phyloP scores from a whole-genome alignment of 2,888 invertebrate genomes.

The Neelides folsomi region DNA sequence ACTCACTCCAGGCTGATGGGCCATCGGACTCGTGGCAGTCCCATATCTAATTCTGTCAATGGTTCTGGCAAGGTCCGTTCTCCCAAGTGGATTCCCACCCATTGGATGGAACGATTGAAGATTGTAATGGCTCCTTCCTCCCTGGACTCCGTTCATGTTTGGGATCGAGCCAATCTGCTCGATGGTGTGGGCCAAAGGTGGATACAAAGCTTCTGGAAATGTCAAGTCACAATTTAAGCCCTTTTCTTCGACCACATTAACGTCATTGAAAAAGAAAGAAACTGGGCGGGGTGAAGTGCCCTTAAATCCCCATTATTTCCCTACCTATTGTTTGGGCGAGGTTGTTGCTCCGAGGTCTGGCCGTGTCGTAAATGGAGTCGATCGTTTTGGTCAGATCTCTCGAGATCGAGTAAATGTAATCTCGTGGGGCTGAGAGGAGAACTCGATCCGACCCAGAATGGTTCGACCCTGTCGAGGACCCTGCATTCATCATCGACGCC shows the following conservation, averaged over 20 bases:
- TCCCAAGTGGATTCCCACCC: conserved; percentile 20
- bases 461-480: conserved; percentile 33
- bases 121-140: conserved; percentile 28
- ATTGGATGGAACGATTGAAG: conserved; percentile 28
- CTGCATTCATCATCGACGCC: conserved; percentile 31
- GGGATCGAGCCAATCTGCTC: conserved; percentile 34
- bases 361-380: conserved; percentile 34
- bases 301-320: neutral
- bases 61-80: conserved; percentile 32
- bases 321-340: conserved; percentile 32
- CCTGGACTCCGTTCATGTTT: conserved; percentile 31
- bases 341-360: conserved; percentile 32
- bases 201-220: conserved; percentile 28
- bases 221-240: neutral
- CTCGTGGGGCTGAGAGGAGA: conserved; percentile 32
- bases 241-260: no score
- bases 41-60: conserved; percentile 33
- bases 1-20: conserved; percentile 25
- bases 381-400: conserved; percentile 34
- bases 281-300: no score
- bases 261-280: no score
- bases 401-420: conserved; percentile 34
- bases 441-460: conserved; percentile 33
- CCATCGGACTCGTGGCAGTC: conserved; percentile 26
- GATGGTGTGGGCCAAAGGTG: conserved; percentile 32